Conservation (phyloP, 2,888 invertebrate species). For the Tinea semifulvella region DNA sequence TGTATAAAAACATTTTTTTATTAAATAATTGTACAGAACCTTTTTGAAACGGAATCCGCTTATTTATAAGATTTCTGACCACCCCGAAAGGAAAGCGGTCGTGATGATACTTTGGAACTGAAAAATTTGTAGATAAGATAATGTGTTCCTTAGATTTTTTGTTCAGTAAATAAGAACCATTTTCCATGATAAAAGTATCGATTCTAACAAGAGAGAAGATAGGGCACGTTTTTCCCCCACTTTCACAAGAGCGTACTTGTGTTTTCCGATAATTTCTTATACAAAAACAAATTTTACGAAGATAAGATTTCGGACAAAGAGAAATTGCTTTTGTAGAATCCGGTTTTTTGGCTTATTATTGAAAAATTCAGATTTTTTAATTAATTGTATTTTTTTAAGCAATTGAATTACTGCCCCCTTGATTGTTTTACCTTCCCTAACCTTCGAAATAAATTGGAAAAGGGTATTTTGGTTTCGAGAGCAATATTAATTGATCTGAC, state of each 20-base stretch:
- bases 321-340: slow-evolving; percentile 11
- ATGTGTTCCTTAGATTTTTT: too few relatives aligned
- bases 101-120: too few relatives aligned
- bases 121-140: too few relatives aligned
- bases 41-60: too few relatives aligned
- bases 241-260: slow-evolving; percentile 10
- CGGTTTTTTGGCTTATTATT: slow-evolving; percentile 6
- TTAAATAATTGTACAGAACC: too few relatives aligned
- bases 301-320: slow-evolving; percentile 12
- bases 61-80: too few relatives aligned
- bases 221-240: slow-evolving; percentile 1
- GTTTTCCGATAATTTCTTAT: slow-evolving; percentile 8
- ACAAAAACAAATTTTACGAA: slow-evolving; percentile 11
- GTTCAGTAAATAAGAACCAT: not conserved
- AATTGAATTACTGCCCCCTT: not conserved
- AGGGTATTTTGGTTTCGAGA: too few relatives aligned
- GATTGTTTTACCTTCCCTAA: slow-evolving; percentile 1
- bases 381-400: not conserved
- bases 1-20: too few relatives aligned
- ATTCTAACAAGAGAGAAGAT: not conserved
- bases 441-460: not conserved
- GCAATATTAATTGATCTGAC: too few relatives aligned
- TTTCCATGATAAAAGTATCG: slow-evolving; percentile 1
- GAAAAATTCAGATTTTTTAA: not conserved
- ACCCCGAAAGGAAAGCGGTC: too few relatives aligned